These are phyloP conservation scores for Caenorhabditis sp. DNA, from an alignment of 2,888 invertebrate species.

Conservation along the genomic window DNA sequence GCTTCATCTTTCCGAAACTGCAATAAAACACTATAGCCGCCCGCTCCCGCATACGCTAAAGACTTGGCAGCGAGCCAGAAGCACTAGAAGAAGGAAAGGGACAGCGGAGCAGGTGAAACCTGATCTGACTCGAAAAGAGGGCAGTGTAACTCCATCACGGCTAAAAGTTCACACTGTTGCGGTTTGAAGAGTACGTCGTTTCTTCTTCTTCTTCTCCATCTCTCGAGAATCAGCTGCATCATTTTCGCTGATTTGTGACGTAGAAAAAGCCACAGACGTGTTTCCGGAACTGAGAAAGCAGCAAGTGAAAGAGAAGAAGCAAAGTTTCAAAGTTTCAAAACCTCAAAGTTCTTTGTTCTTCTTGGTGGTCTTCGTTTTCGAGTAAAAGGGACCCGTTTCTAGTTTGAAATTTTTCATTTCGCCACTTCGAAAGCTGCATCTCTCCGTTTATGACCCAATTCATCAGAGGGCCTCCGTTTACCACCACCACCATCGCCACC, in stretches of 20 bases:
- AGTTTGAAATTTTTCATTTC: constrained; percentile 38
- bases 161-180: constrained; percentile 46
- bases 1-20: constrained; percentile 27
- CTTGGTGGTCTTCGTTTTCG: neutral
- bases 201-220: too few species aligned
- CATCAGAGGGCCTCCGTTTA: constrained; percentile 10
- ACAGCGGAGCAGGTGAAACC: constrained; percentile 47
- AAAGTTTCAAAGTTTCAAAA: constrained; percentile 29
- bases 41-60: constrained; percentile 20
- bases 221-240: constrained; percentile 10
- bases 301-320: constrained; percentile 12
- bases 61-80: constrained; percentile 53
- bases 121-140: constrained; percentile 43
- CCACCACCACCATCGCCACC: neutral
- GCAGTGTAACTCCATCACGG: constrained; percentile 28
- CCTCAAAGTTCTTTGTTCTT: too few species aligned
- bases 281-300: constrained; percentile 14
- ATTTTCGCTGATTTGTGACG: constrained; percentile 25
- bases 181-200: constrained; percentile 13
- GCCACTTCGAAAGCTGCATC: neutral
- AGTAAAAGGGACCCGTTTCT: neutral
- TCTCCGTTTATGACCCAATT: constrained; percentile 37
- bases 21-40: constrained; percentile 51
- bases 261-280: constrained; percentile 13
- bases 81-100: neutral